Evolutionary conservation across 2,797 vertebrate species (phyloP).

Genomic region (Hipposideros larvatus): DNA sequence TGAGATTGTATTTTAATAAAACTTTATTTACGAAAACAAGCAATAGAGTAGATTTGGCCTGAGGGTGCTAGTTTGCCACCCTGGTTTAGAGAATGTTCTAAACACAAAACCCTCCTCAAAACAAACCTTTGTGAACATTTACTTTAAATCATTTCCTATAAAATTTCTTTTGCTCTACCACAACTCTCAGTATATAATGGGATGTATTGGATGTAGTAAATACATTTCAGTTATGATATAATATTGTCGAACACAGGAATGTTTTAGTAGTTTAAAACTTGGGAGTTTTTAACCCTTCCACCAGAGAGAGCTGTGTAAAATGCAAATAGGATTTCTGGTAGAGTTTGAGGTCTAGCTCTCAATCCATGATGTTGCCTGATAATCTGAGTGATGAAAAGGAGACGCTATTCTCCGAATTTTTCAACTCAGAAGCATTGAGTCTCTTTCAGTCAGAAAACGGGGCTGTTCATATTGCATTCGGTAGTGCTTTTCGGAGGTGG

Average conservation of each 20-base stretch:
- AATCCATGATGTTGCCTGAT: background rate
- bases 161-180: background rate
- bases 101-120: background rate
- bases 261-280: background rate
- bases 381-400: background rate
- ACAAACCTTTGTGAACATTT: background rate
- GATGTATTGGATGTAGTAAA: background rate
- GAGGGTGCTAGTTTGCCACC: background rate
- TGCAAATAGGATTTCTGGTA: background rate
- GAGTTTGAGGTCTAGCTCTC: background rate
- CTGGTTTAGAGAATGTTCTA: slow-evolving; percentile 1
- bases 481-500: background rate
- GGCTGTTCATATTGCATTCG: background rate
- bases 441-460: background rate
- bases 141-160: background rate
- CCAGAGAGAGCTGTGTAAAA: background rate
- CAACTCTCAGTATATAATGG: too few species aligned
- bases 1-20: background rate
- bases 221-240: background rate
- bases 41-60: background rate
- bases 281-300: background rate
- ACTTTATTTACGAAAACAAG: background rate
- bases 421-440: background rate
- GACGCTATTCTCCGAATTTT: background rate
- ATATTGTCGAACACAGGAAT: background rate